Percentiles rank a stretch among this genome's conserved stretches.
Conservation (phyloP, 2,888 invertebrate genomes). For the Synanthedon andrenaeformis region DNA sequence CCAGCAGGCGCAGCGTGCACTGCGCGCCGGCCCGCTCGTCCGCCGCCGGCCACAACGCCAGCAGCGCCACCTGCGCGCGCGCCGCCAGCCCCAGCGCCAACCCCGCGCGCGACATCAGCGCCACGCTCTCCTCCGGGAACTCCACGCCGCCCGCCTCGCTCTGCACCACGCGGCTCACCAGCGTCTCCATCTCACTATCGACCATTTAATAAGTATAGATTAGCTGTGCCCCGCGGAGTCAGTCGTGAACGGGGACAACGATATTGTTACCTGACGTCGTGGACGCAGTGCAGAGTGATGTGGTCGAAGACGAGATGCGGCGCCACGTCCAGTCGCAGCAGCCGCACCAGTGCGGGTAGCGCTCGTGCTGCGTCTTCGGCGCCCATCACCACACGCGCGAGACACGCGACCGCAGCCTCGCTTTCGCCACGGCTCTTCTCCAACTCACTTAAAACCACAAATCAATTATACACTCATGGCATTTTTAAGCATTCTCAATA, state of each 20-base stretch:
- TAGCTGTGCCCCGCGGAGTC: too few relatives aligned
- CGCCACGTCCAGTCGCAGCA: constrained; percentile 22
- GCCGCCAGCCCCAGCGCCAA: constrained; percentile 27
- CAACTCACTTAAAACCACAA: constrained; percentile 25
- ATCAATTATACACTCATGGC: too few relatives aligned
- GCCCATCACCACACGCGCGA: constrained; percentile 13
- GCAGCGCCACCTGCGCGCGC: constrained; percentile 34
- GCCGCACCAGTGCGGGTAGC: constrained; percentile 30
- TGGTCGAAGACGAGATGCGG: constrained; percentile 5
- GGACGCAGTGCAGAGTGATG: neutral
- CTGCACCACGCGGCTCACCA: constrained; percentile 30
- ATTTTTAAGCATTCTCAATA: too few relatives aligned
- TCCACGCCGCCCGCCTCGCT: constrained; percentile 43
- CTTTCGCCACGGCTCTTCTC: constrained; percentile 43
- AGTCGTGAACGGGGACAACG: constrained; percentile 1
- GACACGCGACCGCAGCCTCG: constrained; percentile 10
- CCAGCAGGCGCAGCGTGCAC: constrained; percentile 32
- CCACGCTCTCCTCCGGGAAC: constrained; percentile 22
- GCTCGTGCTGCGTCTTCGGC: constrained; percentile 10
- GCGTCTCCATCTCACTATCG: constrained; percentile 28
- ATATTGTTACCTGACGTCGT: neutral
- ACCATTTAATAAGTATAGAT: neutral
- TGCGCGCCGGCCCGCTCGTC: constrained; percentile 19
- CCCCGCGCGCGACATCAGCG: constrained; percentile 26
- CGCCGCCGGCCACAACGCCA: constrained; percentile 28